Percentiles rank a stretch among this genome's conserved stretches.
These are phyloP conservation scores for Oscheius sp. DNA, from an alignment of 2,888 invertebrate genomes.

Conservation along the genomic window DNA sequence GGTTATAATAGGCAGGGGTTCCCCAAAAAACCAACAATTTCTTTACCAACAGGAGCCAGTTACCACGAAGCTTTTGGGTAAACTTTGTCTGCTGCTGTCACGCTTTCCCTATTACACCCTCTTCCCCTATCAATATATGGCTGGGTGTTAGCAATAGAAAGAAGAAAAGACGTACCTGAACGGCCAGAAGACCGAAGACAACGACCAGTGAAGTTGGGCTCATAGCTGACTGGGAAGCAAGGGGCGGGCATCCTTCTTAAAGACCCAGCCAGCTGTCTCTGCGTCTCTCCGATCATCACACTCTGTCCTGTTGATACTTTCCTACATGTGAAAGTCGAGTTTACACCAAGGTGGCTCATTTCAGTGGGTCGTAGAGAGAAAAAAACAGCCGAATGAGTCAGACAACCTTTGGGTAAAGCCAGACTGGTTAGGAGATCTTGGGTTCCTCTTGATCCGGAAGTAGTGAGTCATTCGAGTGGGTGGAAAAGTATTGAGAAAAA, in stretches of 20 bases:
- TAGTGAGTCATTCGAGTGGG: too few species aligned
- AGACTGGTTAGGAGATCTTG: not conserved
- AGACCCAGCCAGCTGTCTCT: constrained; percentile 19
- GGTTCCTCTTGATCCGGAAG: not conserved
- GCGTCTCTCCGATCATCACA: constrained; percentile 15
- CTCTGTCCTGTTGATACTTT: constrained; percentile 30
- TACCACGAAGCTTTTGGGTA: constrained; percentile 19
- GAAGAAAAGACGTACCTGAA: constrained; percentile 10
- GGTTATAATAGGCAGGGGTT: not conserved
- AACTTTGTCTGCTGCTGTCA: constrained; percentile 19
- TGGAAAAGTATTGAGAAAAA: too few species aligned
- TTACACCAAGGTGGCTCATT: constrained; percentile 24
- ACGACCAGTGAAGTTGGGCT: constrained; percentile 14
- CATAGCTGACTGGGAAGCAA: constrained; percentile 22
- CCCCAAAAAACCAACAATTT: not conserved
- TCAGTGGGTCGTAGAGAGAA: not conserved
- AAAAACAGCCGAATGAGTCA: constrained; percentile 20
- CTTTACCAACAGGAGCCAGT: constrained; percentile 14
- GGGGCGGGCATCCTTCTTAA: constrained; percentile 27
- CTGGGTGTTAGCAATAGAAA: not conserved
- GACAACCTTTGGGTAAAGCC: not conserved
- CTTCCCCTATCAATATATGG: not conserved
- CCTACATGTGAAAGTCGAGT: constrained; percentile 30
- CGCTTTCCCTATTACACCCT: not conserved
- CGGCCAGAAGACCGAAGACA: constrained; percentile 12